Base-by-base conservation (phyloP, 2,797 vertebrate species). In the Dermochelys coriacea region DNA sequence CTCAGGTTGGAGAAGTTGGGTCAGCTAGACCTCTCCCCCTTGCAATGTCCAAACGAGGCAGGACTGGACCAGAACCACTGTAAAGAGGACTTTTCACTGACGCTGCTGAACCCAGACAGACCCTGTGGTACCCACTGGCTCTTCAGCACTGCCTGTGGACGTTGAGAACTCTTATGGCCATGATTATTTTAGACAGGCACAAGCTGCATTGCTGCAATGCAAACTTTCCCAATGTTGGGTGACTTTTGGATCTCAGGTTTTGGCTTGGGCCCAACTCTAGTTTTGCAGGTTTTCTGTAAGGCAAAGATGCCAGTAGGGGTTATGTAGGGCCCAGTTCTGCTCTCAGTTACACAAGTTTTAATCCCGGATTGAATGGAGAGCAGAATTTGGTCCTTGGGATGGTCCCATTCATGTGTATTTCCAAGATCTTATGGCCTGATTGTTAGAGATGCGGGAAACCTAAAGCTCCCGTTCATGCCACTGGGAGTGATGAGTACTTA, bases 121-220 rank as follows among this genome's bases (percentile, higher is more conserved):
- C 6, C 25, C 0, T 0, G 16, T n/a, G 25, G 2, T 5, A 15
- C 84, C 51, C 49, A 74, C 79, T 45, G 37, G 29, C 1, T 7
- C 0, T 0, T 12, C 90, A 77, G 41, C 61, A 41, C 51, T 3
- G 14, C 19, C 11, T 0, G 0, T 37, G 18, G 34, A 15, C 27
- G 0, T 0, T 7, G 82, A 49, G 50, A 59, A 5, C 55, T 49
- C 16, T n/a, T 12, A 21, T n/a, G 1, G 12, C 74, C 0, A 3
- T 14, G 75, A 3, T 4, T 16, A 9, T 92, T 89, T 86, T 1
- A 2, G n/a, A 4, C 29, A 41, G 85, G 5, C 50, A n/a, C 27
- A 41, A 88, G 47, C 64, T 85, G 27, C 82, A 81, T 41, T 10
- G 14, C 12, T 25, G 80, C 23, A 19, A 27, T 81, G 41, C 11